Evolutionary conservation across 1,140 invertebrate genomes (phyloP), one percentile per base, ranked within the genome.

Genomic region (Heliconius hewitsoni): DNA sequence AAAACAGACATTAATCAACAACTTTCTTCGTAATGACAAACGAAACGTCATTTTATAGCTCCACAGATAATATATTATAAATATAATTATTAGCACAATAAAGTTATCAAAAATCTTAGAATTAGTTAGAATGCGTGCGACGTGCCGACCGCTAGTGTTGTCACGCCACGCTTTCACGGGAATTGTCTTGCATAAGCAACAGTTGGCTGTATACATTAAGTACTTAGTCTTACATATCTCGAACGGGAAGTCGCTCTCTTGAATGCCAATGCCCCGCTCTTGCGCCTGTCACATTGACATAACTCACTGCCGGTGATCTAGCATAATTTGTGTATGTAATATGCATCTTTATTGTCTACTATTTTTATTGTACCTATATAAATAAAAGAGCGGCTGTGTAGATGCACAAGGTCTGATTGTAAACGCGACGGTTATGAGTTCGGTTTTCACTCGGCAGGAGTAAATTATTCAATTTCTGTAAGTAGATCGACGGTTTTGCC

Each of bases 141-240:
- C 23, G 60, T 66, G 74, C 78, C 60, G 60, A 2, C 55, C 60
- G 60, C 60, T 30, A 30, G 60, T 66, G 60, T 60, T 74, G 79
- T 71, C 81, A 82, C 77, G 77, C 74, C 71, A 79, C 77, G 77
- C 81, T 82, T 82, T 82, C 81, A 70, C 81, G 81, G 81, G 81
- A 82, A 82, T 81, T 66, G 75, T 77, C 75, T 81, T 78, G 76
- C 80, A 76, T 81, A 78, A 81, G 39, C 39, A 27, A 46, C 55
- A 37, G 52, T 77, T 46, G 42, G 42, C 42, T 8, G 55, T 27
- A 23, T 66, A 60, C 1, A 60, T 9, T 60, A 60, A n/a, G 55
- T 23, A 60, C 55, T 19, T 23, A 46, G 55, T 60, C 55, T 60
- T 60, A 11, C 55, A 60, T 76, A 72, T 81, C 75, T 75, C 50